Percentiles rank a stretch among this genome's conserved stretches.
phyloP scores from a whole-genome alignment of 2,888 invertebrate genomes.

The Escarpia spicata region DNA sequence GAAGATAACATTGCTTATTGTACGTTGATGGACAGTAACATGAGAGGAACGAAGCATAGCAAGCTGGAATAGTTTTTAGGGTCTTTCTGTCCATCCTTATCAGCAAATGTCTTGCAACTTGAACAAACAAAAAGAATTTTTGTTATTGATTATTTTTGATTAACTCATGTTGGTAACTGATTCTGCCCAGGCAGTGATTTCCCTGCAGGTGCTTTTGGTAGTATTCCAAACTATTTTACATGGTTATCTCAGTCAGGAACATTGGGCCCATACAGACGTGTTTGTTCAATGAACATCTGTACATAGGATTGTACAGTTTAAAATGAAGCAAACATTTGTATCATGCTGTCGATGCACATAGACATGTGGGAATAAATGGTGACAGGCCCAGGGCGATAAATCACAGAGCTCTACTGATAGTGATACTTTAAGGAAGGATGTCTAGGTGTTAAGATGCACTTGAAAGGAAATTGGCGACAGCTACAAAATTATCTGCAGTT shows the following conservation, averaged over 20 bases:
- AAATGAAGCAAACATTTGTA: background rate
- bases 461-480: background rate
- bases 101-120: background rate
- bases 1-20: background rate
- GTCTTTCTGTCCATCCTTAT: background rate
- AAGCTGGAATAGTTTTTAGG: background rate
- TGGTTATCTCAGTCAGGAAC: background rate
- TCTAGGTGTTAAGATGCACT: background rate
- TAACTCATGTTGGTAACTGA: background rate
- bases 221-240: background rate
- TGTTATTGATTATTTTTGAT: background rate
- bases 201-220: background rate
- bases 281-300: background rate
- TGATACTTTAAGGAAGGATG: constrained; percentile 1
- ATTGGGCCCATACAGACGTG: background rate
- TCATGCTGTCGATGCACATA: background rate
- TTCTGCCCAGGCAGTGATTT: background rate
- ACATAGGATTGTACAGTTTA: background rate
- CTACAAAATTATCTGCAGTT: background rate
- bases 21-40: constrained; percentile 5
- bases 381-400: background rate
- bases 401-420: background rate
- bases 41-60: background rate
- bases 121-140: background rate
- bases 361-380: background rate